A percentile compares a stretch with the other conserved stretches of the same genome.
Conservation (phyloP, 2,113 vertebrate species). For the Butorides virescens region DNA sequence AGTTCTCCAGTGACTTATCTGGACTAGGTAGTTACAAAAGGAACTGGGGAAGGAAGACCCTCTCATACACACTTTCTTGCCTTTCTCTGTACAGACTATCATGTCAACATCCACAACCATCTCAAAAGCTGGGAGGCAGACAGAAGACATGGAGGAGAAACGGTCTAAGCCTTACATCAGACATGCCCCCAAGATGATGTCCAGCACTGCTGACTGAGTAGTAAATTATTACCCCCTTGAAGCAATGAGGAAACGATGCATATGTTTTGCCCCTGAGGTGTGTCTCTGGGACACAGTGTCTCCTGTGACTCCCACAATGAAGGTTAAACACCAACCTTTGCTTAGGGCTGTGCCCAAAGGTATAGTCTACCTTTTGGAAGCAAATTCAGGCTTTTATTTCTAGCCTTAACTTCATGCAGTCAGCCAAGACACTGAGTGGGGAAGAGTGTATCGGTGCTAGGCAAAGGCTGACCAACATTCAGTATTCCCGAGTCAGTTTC, state of each 20-base stretch:
- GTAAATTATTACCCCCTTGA: constrained; percentile 42
- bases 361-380: neutral
- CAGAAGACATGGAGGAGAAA: neutral
- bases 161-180: neutral
- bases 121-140: neutral
- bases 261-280: neutral
- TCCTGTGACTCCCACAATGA: neutral
- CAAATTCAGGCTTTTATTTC: neutral
- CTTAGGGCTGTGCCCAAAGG: constrained; percentile 10
- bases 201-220: neutral
- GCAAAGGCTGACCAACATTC: neutral
- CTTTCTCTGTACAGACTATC: neutral
- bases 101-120: neutral
- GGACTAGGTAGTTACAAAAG: neutral
- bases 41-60: neutral
- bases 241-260: constrained; percentile 43
- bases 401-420: neutral
- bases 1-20: neutral
- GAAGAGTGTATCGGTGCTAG: neutral
- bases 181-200: neutral
- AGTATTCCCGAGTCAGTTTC: neutral
- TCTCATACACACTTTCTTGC: neutral
- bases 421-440: neutral
- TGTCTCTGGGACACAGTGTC: neutral
- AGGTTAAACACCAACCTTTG: constrained; percentile 46